Percentiles rank a stretch among this genome's conserved stretches.
Conservation (phyloP, 2,797 vertebrate genomes). For the Chelon auratus region DNA sequence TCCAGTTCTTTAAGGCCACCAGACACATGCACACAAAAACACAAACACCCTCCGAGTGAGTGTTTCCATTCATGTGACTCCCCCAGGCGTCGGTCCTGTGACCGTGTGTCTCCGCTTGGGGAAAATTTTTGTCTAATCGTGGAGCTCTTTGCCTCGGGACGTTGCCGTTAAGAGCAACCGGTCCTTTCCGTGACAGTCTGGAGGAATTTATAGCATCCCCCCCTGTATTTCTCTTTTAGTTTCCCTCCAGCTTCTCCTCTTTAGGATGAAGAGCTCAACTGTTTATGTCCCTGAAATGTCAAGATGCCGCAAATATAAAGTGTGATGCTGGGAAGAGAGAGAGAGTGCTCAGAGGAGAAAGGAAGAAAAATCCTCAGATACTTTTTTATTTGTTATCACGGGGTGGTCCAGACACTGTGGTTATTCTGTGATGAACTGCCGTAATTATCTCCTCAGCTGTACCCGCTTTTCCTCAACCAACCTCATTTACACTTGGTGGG, state of each 20-base stretch:
- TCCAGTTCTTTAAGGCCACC: neutral
- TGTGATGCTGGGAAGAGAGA: neutral
- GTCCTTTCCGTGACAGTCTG: constrained; percentile 9
- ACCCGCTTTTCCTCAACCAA: constrained; percentile 1
- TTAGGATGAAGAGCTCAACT: neutral
- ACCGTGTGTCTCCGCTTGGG: constrained; percentile 19
- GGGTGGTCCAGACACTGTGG: neutral
- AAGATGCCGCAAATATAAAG: constrained; percentile 4
- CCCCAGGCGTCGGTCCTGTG: constrained; percentile 43
- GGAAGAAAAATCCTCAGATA: neutral
- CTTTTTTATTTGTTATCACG: constrained; percentile 4
- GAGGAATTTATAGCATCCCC: constrained; percentile 21
- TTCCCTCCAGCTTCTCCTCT: neutral
- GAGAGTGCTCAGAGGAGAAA: neutral
- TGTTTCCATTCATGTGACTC: constrained; percentile 47
- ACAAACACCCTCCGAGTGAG: neutral
- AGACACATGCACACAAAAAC: neutral
- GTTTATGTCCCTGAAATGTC: constrained; percentile 20
- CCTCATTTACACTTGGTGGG: neutral
- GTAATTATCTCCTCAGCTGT: constrained; percentile 11
- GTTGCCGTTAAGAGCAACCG: constrained; percentile 9
- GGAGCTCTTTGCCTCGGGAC: constrained; percentile 22
- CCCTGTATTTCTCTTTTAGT: neutral
- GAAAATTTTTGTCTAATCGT: constrained; percentile 12
- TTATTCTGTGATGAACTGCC: constrained; percentile 21